Base-by-base conservation (phyloP, 2,797 vertebrate species). In the Leptatherina wallacei region DNA sequence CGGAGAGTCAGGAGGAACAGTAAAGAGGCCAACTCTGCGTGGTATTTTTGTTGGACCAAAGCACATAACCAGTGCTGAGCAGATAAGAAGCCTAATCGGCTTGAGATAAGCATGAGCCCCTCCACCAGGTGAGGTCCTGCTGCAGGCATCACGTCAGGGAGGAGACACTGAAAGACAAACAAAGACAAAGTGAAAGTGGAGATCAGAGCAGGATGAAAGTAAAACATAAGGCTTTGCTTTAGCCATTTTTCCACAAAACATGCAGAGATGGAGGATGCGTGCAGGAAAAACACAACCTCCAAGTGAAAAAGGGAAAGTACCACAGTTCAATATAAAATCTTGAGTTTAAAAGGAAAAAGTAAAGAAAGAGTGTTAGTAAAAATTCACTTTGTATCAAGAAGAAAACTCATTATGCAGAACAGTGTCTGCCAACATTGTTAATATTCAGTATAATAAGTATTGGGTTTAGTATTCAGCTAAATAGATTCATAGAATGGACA, bases 81-180 rank as follows among this genome's bases (percentile, higher is more conserved):
- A 89, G 93, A 93, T 94, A 93, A 94, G 92, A 89, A 56, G 83
- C 73, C 61, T 94, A 92, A 94, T 92, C 90, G 71, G 93, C 89
- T 94, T 94, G 91, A 88, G 87, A 90, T 91, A 88, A 89, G 82
- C 88, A 81, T 87, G 86, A 93, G 81, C 80, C 86, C 82, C 76
- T 86, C 80, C 61, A 70, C 71, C 90, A 89, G 89, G 88, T 85
- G 77, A 92, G 81, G 82, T 88, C 80, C 86, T 76, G 20, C 75
- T 49, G 80, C 79, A 54, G 82, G 67, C 78, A 32, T 70, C 63
- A 36, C 71, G 74, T 80, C 87, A 84, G 27, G 1, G 51, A 86
- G 40, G 55, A 76, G 38, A 58, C 8, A 60, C 32, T 67, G 69
- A 63, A 14, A 69, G 65, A 76, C 64, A 82, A 69, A 72, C 66